Evolutionary conservation across 2,113 vertebrate genomes (phyloP), one percentile per base, ranked within the genome.

Genomic region (Danio rerio): DNA sequence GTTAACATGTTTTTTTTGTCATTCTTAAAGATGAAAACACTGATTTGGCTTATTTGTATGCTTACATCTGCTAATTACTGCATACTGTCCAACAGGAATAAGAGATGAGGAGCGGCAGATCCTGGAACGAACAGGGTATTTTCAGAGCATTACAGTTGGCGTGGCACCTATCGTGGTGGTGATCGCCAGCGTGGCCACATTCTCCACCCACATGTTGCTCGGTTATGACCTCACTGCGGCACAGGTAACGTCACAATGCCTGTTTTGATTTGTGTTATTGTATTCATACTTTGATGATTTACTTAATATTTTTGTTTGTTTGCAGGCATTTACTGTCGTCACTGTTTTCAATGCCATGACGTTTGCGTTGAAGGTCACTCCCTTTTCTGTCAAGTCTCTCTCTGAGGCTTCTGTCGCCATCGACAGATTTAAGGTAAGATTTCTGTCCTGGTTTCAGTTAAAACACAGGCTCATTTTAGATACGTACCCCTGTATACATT

Each of bases 301-400:
- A 85, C 5, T 83, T 66, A 40, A 85, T 74, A 74, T 9, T 9
- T 11, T 21, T 50, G 5, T 8, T 20, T 16, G 0, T 85, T 86
- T 84, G 62, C 83, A 98, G 97, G 97, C 97, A 70, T 98, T 98
- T 88, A 98, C 97, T 10, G 97, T 98, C 78, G 96, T 98, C 43
- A 98, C 96, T 7, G 96, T 98, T 78, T 98, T 98, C 87, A 98
- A 98, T 82, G 95, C 97, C 61, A 98, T 98, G 97, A 98, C 97
- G 74, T 98, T 98, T 92, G 96, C 97, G 81, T 91, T 98, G 78
- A 98, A 98, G 93, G 96, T 98, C 80, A 98, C 97, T 0, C 97
- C 97, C 0, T 96, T 98, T 84, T 98, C 96, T 8, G 96, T 98
- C 83, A 98, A 98, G 87, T 97, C 96, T 52, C 91, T 98, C 1